A percentile compares a stretch with the other conserved stretches of the same genome.
These are phyloP conservation scores for Meiosimyza platycephala DNA, from an alignment of 2,888 invertebrate genomes.

Conservation along the genomic window DNA sequence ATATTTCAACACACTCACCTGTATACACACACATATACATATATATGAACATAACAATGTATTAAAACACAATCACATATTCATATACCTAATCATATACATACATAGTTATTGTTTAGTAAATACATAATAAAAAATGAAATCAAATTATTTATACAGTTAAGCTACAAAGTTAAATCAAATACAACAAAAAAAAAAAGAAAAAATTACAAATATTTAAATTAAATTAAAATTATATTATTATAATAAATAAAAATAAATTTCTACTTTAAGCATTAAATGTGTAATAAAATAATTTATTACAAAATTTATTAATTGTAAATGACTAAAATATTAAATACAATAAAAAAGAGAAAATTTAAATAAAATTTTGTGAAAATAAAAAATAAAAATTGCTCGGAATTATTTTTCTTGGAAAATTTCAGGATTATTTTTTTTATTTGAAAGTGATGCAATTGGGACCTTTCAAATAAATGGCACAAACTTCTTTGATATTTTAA, in stretches of 20 bases:
- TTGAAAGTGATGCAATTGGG: too few species aligned
- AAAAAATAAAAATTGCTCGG: neutral
- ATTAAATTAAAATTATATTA: neutral
- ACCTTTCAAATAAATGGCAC: too few species aligned
- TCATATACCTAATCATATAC: neutral
- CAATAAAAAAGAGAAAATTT: neutral
- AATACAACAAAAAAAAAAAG: neutral
- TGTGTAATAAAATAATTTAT: constrained; percentile 5
- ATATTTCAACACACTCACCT: too few species aligned
- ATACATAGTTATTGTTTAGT: constrained; percentile 10
- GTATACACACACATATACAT: too few species aligned
- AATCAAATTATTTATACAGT: constrained; percentile 2
- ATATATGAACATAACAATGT: too few species aligned
- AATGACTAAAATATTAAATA: neutral
- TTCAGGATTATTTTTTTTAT: too few species aligned
- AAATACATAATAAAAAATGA: neutral
- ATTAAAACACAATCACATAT: too few species aligned
- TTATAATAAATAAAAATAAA: neutral
- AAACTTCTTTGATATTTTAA: too few species aligned
- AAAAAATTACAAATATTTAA: neutral
- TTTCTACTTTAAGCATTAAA: neutral
- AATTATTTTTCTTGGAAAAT: too few species aligned
- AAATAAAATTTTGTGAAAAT: constrained; percentile 15
- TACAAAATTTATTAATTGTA: constrained; percentile 9
- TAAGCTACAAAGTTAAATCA: neutral